Conservation (phyloP, 2,113 vertebrate species). For the Galeopterus variegatus region DNA sequence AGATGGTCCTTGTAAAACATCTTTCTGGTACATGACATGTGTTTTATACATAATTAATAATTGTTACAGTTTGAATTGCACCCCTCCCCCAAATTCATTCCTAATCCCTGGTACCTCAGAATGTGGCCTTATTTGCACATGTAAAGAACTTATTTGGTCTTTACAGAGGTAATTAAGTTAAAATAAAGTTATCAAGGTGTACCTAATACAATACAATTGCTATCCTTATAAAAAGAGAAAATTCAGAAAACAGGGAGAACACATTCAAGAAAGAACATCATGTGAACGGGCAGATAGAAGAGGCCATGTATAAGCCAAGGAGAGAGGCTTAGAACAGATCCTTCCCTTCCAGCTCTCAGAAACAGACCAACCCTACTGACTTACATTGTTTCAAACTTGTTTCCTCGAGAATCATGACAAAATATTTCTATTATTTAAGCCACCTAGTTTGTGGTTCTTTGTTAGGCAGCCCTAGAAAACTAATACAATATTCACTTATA, state of each 20-base stretch:
- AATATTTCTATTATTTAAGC: background rate
- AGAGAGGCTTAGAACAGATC: background rate
- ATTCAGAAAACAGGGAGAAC: background rate
- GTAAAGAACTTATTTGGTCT: background rate
- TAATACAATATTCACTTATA: background rate
- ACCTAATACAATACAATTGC: background rate
- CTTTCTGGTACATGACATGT: background rate
- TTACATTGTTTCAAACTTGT: background rate
- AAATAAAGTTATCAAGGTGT: background rate
- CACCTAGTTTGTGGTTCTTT: background rate
- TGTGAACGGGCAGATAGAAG: background rate
- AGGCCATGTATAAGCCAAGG: background rate
- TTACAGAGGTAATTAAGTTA: background rate
- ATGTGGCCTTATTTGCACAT: background rate
- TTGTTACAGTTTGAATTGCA: background rate
- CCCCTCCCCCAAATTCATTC: background rate
- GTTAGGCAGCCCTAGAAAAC: background rate
- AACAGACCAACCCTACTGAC: background rate
- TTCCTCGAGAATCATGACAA: background rate
- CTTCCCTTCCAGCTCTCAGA: background rate
- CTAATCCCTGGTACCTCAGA: background rate
- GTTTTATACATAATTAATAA: slow-evolving; percentile 29
- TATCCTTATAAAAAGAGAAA: background rate
- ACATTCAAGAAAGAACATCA: background rate
- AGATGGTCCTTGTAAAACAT: background rate